A percentile compares a stretch with the other conserved stretches of the same genome.
phyloP scores from a whole-genome alignment of 92 coral and sea anemone genomes.

The Bergia puertoricense region DNA sequence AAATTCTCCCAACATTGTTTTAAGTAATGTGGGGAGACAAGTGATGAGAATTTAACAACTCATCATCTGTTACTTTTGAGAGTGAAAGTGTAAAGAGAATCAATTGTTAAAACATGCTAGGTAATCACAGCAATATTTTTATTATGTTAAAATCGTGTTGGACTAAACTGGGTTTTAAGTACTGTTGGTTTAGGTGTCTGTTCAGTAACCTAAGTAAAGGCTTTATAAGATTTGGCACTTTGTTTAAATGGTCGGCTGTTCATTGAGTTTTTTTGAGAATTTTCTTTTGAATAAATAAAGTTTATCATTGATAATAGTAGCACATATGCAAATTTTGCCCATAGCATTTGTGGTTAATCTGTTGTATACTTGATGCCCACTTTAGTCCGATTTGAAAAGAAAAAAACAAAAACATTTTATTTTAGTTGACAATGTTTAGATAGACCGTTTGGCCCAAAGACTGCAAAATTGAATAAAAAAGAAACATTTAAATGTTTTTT shows the following conservation, averaged over 20 bases:
- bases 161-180: conserved; percentile 3
- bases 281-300: neutral
- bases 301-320: neutral
- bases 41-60: neutral
- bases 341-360: neutral
- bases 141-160: neutral
- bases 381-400: neutral
- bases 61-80: neutral
- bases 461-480: neutral
- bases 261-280: neutral
- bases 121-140: neutral
- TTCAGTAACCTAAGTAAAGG: neutral
- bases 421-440: neutral
- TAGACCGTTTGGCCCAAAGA: neutral
- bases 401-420: neutral
- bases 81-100: neutral
- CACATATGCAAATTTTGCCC: neutral
- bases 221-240: neutral
- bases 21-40: neutral
- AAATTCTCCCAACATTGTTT: neutral
- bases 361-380: neutral
- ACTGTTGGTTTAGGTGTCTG: neutral
- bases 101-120: neutral
- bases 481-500: neutral
- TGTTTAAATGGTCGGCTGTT: neutral